Evolutionary conservation across 1,140 invertebrate species (phyloP), one percentile per base, ranked within the genome.

Genomic region (Frieseomelitta varia): DNA sequence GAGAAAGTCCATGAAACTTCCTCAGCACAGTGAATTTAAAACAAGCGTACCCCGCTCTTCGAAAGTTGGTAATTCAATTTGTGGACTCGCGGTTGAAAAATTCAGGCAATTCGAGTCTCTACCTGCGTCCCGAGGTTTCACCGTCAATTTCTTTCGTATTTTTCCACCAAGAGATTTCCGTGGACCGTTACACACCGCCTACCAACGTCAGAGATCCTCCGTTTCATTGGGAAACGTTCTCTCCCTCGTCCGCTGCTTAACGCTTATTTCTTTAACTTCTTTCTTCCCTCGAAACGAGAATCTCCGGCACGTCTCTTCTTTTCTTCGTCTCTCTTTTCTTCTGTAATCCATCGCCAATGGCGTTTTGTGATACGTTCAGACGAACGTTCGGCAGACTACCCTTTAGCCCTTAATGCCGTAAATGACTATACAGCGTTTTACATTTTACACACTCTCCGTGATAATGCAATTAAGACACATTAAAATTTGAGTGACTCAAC

Each of bases 11-110:
- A 19, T 4, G 61, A 72, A 88, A 89, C 78, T 76, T 86, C 15
- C 17, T 24, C 30, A 53, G 2, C 39, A 53, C 68, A 58, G 67
- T 77, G 84, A 86, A 89, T 88, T 85, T 86, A 77, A 86, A 88
- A 86, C 84, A 80, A 84, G 53, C 65, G 68, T 53, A n/a, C 34
- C 39, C 39, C 27, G 74, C 68, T 27, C 61, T 80, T 74, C 47
- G 34, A 53, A 89, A 87, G 73, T 78, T 77, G 61, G 24, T 87
- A 85, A 90, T 90, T 89, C 85, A 90, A 89, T 90, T 73, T 73
- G 77, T 30, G 58, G 53, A 51, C 30, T 30, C 58, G 24, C 51
- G 10, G 67, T 53, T 47, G 81, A 83, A 86, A 84, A 86, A 84
- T 77, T 72, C 74, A 84, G 75, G 55, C 85, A 79, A 84, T 86